These are phyloP conservation scores for Acrossocheilus wenchowensis DNA, from an alignment of 2,797 vertebrate species.

Conservation along the genomic window DNA sequence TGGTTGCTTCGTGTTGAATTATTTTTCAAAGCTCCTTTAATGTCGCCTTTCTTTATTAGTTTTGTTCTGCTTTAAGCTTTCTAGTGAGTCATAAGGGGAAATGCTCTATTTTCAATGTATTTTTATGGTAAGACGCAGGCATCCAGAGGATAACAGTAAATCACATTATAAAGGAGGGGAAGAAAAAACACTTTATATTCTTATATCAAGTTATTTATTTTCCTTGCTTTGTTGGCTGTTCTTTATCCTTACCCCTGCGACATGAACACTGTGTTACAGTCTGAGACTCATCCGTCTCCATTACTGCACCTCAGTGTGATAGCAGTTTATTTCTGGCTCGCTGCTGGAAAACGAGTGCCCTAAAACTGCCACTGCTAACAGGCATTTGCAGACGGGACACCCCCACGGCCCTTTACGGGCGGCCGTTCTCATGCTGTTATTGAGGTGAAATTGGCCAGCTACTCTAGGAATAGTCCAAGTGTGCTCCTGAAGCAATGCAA, in stretches of 20 bases:
- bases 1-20: neutral
- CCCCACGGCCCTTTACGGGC: neutral
- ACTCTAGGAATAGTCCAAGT: neutral
- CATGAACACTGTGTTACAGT: conserved; percentile 20
- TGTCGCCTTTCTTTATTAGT: conserved; percentile 18
- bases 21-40: conserved; percentile 14
- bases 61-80: conserved; percentile 24
- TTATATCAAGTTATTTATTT: conserved; percentile 23
- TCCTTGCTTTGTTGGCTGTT: conserved; percentile 3
- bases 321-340: neutral
- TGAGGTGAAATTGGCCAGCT: neutral
- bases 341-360: neutral
- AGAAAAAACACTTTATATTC: conserved; percentile 4
- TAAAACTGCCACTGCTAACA: neutral
- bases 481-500: neutral
- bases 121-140: conserved; percentile 16
- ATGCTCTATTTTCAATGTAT: conserved; percentile 8
- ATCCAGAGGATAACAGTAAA: conserved; percentile 11
- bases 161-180: conserved; percentile 1
- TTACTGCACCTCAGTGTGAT: conserved; percentile 2
- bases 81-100: conserved; percentile 34
- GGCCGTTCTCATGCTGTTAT: neutral
- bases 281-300: conserved; percentile 40
- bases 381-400: neutral
- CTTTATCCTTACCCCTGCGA: conserved; percentile 9